Base-by-base conservation (phyloP, 2,113 vertebrate species). In the Sisor rabdophorus region DNA sequence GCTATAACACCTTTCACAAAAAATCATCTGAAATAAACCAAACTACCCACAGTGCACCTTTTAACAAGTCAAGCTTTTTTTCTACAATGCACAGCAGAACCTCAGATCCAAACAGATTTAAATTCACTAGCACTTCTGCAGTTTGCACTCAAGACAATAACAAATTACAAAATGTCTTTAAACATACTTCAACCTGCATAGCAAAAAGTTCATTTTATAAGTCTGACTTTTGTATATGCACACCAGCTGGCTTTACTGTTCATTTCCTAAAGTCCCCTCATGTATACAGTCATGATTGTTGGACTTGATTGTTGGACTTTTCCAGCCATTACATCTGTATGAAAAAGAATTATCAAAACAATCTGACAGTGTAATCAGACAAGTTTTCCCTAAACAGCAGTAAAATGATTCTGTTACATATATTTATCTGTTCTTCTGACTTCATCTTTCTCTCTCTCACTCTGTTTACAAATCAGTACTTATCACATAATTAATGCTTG, bases 1-100 rank as follows among this genome's bases (percentile, higher is more conserved):
- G 26, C 28, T n/a, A 54, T 70, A 15, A 9, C 20, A 71, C 50
- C 50, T 54, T 71, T 54, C 28, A 71, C 19, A 36, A 36, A 11
- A 55, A 54, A 55, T 36, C 19, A 55, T 71, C 28, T 36, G 68
- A 19, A 71, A 54, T 71, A 71, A 71, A 71, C 50, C 48, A 30
- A 70, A 53, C 52, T 54, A 70, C 68, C 65, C 22, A 26, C 44
- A 48, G 44, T 20, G 67, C 28, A 3, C 67, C 26, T 54, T 71
- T 36, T n/a, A 11, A 55, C 54, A 52, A 71, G 69, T 7, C 20
- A 40, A 70, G 15, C 12, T 16, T 20, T 55, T 71, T 71, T 71
- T 71, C 15, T 40, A 71, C 52, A 55, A 55, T 9, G 30, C 50
- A 16, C 50, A 40, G 69, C 22, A 40, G 52, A 71, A 17, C 10